A percentile compares a stretch with the other conserved stretches of the same genome.
phyloP scores from a whole-genome alignment of 2,888 invertebrate genomes.

The Pardosa pseudoannulata region DNA sequence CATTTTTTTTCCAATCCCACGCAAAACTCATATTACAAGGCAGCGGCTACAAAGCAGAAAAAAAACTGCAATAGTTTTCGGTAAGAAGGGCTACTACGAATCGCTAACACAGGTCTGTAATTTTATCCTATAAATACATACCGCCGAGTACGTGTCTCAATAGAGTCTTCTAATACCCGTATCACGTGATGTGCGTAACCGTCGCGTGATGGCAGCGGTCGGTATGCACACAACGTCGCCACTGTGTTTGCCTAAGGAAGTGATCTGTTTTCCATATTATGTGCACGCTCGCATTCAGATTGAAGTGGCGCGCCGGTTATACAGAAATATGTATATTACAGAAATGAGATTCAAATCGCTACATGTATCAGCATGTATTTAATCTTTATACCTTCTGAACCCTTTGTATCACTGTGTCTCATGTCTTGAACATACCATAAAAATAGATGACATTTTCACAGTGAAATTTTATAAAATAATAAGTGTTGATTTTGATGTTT shows the following conservation, averaged over 20 bases:
- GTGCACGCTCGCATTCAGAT: background rate
- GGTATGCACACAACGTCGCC: constrained; percentile 60
- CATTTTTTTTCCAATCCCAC: background rate
- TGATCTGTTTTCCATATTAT: constrained; percentile 58
- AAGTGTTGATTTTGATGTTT: too few species aligned
- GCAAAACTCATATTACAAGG: constrained; percentile 41
- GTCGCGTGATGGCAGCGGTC: constrained; percentile 39
- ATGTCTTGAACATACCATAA: too few species aligned
- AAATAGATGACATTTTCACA: too few species aligned
- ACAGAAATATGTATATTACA: too few species aligned
- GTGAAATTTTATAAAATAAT: too few species aligned
- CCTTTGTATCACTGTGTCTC: too few species aligned
- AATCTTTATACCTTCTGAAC: too few species aligned
- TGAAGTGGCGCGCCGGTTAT: background rate
- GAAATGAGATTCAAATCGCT: too few species aligned
- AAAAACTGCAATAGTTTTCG: background rate
- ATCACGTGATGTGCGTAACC: constrained; percentile 34
- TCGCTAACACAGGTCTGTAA: constrained; percentile 29
- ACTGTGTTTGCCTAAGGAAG: constrained; percentile 60
- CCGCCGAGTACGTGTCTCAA: constrained; percentile 11
- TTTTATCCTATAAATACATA: constrained; percentile 56
- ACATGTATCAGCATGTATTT: too few species aligned
- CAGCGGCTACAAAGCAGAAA: background rate
- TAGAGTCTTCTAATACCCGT: constrained; percentile 36
- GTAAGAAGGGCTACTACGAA: constrained; percentile 32